Evolutionary conservation across 2,113 vertebrate species (phyloP), one percentile per base, ranked within the genome.

Genomic region (Geothlypis trichas): DNA sequence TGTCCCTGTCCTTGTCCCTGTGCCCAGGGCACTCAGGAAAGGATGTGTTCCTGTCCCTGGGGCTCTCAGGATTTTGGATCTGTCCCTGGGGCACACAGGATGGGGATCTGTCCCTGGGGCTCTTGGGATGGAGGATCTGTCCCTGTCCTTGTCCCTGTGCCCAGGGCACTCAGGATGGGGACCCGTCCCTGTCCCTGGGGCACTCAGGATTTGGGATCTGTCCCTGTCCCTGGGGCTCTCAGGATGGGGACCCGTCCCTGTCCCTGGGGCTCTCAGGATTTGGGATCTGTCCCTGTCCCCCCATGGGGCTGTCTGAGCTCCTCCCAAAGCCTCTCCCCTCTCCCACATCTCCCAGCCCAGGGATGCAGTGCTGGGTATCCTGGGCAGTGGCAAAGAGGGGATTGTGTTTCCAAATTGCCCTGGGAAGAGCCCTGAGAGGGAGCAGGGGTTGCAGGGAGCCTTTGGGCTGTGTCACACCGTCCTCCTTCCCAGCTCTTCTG

Each of bases 11-110:
- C 35, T 15, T 1, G 1, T 28, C 15, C 27, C 63, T 44, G 41
- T 42, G 18, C 39, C 19, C 0, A 1, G 10, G 51, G 27, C 51
- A 10, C 51, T 28, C 15, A 0, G 3, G 13, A 23, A n/a, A 11
- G 35, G 35, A 27, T 62, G 35, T 41, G 26, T 63, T 35, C 61
- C 27, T 1, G 1, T 26, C 58, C 62, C 26, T 7, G 31, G 63
- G 42, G 52, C 28, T 6, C 22, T 42, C 17, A 0, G 2, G 10
- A 18, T 21, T 31, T 11, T 24, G 11, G 35, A 61, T 61, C 59
- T 61, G 1, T 27, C 54, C 37, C 42, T 0, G 6, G 24, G 8
- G 8, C 24, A 2, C 49, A 27, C 14, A 5, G 26, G 49, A 28
- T 21, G 41, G 6, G 39, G 28, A 65, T 44, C 41, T 65, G 62